Evolutionary conservation across 2,797 vertebrate genomes (phyloP).

Genomic region (Clarias platycephalus): DNA sequence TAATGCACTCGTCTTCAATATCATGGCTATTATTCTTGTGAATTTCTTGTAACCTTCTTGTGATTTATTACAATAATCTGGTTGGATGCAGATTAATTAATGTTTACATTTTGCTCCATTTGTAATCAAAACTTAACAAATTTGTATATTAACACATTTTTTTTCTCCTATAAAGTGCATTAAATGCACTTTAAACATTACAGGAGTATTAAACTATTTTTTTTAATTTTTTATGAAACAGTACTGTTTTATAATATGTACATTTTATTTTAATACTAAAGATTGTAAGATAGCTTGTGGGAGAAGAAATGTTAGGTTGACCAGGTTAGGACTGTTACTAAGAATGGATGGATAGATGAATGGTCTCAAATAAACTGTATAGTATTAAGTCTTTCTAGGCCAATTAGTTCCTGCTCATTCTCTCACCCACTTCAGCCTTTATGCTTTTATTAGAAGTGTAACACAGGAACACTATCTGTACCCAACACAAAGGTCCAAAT

Average conservation of each 20-base stretch:
- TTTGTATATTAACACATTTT: no score
- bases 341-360: background rate
- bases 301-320: background rate
- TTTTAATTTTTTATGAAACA: background rate
- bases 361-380: background rate
- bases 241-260: background rate
- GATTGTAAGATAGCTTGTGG: background rate
- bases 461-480: background rate
- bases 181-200: background rate
- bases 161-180: background rate
- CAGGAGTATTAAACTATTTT: background rate
- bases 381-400: background rate
- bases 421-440: background rate
- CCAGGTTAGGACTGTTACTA: background rate
- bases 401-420: background rate
- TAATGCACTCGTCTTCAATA: background rate
- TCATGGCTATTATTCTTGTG: background rate
- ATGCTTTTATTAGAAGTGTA: background rate
- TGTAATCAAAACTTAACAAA: no score
- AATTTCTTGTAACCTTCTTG: background rate
- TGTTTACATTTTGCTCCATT: background rate
- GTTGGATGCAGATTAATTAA: background rate
- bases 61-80: background rate
- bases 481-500: background rate
- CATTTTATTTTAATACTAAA: background rate